Percentiles rank a stretch among this genome's conserved stretches.
These are phyloP conservation scores for Diadegma fenestrale DNA, from an alignment of 2,888 invertebrate species.

Conservation along the genomic window DNA sequence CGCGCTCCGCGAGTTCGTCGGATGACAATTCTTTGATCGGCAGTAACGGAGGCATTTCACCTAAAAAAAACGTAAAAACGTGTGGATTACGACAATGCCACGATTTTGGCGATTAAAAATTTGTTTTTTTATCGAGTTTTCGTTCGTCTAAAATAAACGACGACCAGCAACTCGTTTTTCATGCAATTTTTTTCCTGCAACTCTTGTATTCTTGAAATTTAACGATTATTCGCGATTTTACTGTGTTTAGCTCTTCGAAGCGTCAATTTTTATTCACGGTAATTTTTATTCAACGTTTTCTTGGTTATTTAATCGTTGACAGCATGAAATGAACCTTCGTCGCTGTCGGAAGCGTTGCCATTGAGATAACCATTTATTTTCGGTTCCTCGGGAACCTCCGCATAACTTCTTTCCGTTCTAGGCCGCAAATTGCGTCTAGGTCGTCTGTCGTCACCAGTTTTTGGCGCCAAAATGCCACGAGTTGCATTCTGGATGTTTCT, in stretches of 20 bases:
- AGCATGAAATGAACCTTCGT: slow-evolving; percentile 76
- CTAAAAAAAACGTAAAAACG: slow-evolving; percentile 72
- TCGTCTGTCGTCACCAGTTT: slow-evolving; percentile 83
- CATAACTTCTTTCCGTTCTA: slow-evolving; percentile 94
- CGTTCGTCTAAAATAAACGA: neutral
- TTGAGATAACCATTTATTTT: slow-evolving; percentile 86
- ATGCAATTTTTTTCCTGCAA: neutral
- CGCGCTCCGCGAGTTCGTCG: slow-evolving; percentile 92
- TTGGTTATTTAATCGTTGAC: neutral
- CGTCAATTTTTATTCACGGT: neutral
- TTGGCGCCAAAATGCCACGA: slow-evolving; percentile 82
- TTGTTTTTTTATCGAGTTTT: neutral
- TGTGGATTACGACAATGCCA: neutral
- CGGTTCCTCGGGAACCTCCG: slow-evolving; percentile 91
- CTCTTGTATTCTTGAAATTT: neutral
- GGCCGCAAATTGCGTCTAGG: slow-evolving; percentile 91
- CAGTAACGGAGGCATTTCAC: slow-evolving; percentile 89
- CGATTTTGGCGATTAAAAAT: neutral
- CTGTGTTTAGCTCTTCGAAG: neutral
- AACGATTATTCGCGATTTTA: neutral
- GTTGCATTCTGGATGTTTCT: slow-evolving; percentile 83
- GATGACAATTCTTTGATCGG: slow-evolving; percentile 90
- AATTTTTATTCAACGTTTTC: neutral
- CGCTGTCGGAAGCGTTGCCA: slow-evolving; percentile 83
- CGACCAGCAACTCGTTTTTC: neutral